These are phyloP conservation scores for Galendromus occidentalis DNA, from an alignment of 1,140 invertebrate species.

Conservation along the genomic window DNA sequence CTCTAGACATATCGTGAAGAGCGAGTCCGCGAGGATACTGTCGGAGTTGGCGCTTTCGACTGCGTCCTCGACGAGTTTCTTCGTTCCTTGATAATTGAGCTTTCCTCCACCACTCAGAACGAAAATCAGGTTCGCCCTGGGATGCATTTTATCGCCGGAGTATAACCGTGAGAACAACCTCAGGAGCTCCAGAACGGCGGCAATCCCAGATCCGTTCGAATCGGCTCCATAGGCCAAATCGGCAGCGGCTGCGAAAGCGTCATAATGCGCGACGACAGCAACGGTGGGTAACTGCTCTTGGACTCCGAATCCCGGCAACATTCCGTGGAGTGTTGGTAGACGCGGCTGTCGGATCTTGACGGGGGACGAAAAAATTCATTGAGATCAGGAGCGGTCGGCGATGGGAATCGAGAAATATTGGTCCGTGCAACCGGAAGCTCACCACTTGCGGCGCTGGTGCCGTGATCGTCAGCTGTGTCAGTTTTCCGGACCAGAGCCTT, in stretches of 20 bases:
- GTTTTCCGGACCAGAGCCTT: not conserved
- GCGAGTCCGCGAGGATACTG: constrained; percentile 45
- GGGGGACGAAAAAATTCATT: too few relatives aligned
- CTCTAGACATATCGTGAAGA: constrained; percentile 80
- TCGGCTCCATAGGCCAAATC: constrained; percentile 64
- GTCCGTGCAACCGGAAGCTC: too few relatives aligned
- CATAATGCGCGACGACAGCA: constrained; percentile 76
- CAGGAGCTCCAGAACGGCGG: constrained; percentile 65
- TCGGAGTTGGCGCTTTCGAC: constrained; percentile 42
- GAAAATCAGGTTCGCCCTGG: constrained; percentile 71
- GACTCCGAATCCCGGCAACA: constrained; percentile 52
- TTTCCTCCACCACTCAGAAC: constrained; percentile 75
- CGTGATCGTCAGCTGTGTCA: not conserved
- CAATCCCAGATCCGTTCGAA: constrained; percentile 79
- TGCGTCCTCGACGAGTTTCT: constrained; percentile 89
- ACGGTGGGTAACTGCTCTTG: constrained; percentile 65
- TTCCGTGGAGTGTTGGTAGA: constrained; percentile 39
- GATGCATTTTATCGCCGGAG: constrained; percentile 49
- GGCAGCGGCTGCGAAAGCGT: constrained; percentile 64
- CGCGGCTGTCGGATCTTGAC: not conserved
- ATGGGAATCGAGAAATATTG: too few relatives aligned
- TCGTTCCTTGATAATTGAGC: constrained; percentile 83
- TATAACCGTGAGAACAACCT: constrained; percentile 81
- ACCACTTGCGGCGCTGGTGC: not conserved
- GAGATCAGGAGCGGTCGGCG: too few relatives aligned